Conservation (phyloP, 2,888 invertebrate species). For the Xestia ashworthii region DNA sequence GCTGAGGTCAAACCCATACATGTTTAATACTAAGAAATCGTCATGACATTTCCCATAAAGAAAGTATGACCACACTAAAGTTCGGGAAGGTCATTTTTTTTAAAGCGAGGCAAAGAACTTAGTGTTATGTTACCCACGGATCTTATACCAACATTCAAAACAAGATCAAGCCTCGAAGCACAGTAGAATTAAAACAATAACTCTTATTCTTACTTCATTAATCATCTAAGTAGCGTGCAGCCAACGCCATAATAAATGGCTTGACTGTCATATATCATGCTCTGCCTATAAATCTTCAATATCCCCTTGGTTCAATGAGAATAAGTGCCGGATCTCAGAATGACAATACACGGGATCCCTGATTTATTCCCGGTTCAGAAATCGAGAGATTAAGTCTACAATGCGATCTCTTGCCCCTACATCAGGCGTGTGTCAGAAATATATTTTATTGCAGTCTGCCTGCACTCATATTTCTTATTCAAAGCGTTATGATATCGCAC, state of each 20-base stretch:
- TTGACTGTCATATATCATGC: constrained; percentile 55
- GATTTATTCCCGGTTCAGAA: constrained; percentile 59
- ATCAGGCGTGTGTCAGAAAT: constrained; percentile 65
- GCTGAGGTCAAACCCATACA: neutral
- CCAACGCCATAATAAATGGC: constrained; percentile 61
- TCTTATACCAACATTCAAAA: constrained; percentile 3
- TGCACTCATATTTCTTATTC: constrained; percentile 73
- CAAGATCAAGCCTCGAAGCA: constrained; percentile 11
- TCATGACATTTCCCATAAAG: neutral
- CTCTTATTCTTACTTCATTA: constrained; percentile 61
- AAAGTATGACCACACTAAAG: neutral
- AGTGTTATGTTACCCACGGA: neutral
- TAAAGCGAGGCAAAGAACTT: neutral
- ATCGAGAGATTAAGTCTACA: constrained; percentile 67
- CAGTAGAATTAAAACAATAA: constrained; percentile 62
- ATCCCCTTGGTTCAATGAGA: constrained; percentile 61
- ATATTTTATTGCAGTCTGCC: constrained; percentile 64
- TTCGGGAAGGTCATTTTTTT: neutral
- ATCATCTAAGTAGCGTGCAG: constrained; percentile 61
- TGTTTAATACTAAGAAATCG: constrained; percentile 10
- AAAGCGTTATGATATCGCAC: constrained; percentile 65
- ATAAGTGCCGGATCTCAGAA: constrained; percentile 61
- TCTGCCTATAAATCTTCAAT: constrained; percentile 64
- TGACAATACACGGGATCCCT: constrained; percentile 62
- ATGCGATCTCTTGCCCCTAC: constrained; percentile 51